Conservation (phyloP, 2,888 invertebrate species). For the Drosophila testacea region DNA sequence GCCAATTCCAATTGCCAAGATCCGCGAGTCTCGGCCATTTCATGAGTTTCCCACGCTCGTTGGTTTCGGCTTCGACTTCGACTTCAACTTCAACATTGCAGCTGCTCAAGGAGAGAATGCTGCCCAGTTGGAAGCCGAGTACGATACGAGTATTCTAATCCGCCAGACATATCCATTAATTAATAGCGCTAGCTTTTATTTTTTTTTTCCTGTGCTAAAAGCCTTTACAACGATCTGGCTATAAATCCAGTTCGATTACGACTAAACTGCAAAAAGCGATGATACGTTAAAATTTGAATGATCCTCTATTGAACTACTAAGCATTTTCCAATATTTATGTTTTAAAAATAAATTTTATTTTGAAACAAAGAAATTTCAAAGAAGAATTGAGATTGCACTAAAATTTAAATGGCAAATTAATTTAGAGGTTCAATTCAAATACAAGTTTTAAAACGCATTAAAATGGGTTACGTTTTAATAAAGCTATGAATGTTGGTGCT, state of each 20-base stretch:
- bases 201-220: background rate
- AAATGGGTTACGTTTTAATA: background rate
- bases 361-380: too few relatives aligned
- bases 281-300: background rate
- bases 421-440: too few relatives aligned
- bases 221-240: background rate
- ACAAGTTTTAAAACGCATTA: background rate
- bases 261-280: background rate
- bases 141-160: conserved; percentile 64
- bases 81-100: conserved; percentile 26
- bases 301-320: too few relatives aligned
- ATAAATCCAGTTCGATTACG: background rate
- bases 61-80: conserved; percentile 6
- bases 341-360: too few relatives aligned
- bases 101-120: conserved; percentile 46
- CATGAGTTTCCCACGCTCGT: conserved; percentile 53
- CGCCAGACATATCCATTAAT: conserved; percentile 58
- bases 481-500: background rate
- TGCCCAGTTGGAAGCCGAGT: conserved; percentile 49
- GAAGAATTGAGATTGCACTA: too few relatives aligned
- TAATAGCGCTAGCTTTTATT: conserved; percentile 43
- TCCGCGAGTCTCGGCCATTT: conserved; percentile 23
- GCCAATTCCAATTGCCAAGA: conserved; percentile 36
- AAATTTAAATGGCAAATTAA: too few relatives aligned
- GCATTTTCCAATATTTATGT: too few relatives aligned